A percentile compares a stretch with the other conserved stretches of the same genome.
Evolutionary conservation across 1,140 invertebrate genomes (phyloP).

Genomic region (Bemisia tabaci): DNA sequence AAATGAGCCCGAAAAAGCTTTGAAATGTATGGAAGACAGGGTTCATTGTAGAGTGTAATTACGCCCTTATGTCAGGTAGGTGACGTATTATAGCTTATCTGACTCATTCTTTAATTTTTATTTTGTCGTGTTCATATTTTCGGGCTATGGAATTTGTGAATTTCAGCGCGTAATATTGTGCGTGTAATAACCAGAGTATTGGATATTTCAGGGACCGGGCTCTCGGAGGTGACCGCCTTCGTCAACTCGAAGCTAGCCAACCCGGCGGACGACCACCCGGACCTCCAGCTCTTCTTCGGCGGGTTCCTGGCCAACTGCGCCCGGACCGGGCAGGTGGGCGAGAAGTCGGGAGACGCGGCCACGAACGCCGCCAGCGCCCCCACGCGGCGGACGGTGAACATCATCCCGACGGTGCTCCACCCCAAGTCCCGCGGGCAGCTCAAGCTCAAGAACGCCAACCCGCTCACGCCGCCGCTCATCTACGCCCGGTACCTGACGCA

Average conservation of each 20-base stretch:
- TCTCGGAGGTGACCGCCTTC: slow-evolving; percentile 70
- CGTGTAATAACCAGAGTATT: too few relatives aligned
- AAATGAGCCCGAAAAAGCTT: too few relatives aligned
- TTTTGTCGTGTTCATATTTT: too few relatives aligned
- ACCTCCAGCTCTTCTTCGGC: slow-evolving; percentile 73
- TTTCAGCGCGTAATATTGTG: too few relatives aligned
- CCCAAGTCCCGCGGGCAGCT: slow-evolving; percentile 69
- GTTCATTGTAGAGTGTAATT: too few relatives aligned
- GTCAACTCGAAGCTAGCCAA: slow-evolving; percentile 67
- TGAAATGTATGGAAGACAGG: too few relatives aligned
- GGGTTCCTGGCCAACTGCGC: slow-evolving; percentile 69
- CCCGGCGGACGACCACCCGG: slow-evolving; percentile 57
- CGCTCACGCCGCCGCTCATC: slow-evolving; percentile 62
- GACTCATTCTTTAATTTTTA: too few relatives aligned
- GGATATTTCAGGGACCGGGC: slow-evolving; percentile 66
- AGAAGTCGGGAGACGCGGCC: slow-evolving; percentile 34
- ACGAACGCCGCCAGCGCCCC: slow-evolving; percentile 25
- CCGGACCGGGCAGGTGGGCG: slow-evolving; percentile 68
- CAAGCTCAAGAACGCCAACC: slow-evolving; percentile 56
- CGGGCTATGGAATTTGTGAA: too few relatives aligned
- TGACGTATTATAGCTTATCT: too few relatives aligned
- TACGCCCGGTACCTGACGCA: slow-evolving; percentile 69
- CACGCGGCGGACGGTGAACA: slow-evolving; percentile 36
- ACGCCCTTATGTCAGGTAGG: too few relatives aligned
- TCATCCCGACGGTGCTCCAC: slow-evolving; percentile 54